Evolutionary conservation across 1,140 invertebrate species (phyloP).

Genomic region (Rhopalosiphum padi): DNA sequence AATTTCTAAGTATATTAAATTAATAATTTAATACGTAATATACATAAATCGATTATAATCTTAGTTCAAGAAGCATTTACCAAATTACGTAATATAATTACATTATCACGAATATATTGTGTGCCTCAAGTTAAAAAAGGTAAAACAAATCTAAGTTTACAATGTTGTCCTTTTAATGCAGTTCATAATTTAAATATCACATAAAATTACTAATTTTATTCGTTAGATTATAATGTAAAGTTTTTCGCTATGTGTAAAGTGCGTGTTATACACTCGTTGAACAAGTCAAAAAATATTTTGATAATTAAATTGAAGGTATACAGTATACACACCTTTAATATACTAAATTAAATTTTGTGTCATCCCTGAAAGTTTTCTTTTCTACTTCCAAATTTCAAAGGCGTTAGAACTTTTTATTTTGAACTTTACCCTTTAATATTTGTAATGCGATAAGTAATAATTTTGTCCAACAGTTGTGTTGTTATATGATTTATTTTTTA

Average conservation of each 20-base stretch:
- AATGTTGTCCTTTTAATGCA: background rate
- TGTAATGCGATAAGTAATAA: background rate
- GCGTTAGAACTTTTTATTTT: background rate
- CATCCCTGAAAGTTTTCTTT: background rate
- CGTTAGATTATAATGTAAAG: background rate
- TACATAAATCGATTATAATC: background rate
- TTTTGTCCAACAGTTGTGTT: background rate
- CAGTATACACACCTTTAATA: background rate
- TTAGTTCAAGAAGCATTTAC: background rate
- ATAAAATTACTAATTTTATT: conserved; percentile 26
- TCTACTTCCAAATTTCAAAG: background rate
- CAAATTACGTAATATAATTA: background rate
- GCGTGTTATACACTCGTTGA: background rate
- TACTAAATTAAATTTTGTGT: conserved; percentile 27
- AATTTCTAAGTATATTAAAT: background rate
- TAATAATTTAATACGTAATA: background rate
- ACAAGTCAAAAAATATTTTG: background rate
- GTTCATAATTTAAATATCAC: background rate
- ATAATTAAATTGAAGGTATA: conserved; percentile 1
- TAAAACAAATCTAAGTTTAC: background rate
- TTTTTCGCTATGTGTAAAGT: background rate
- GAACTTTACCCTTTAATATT: background rate
- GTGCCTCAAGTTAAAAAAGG: background rate
- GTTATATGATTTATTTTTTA: background rate
- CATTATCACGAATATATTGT: background rate